A percentile compares a stretch with the other conserved stretches of the same genome.
These are phyloP conservation scores for Petrosia ficiformis DNA, from an alignment of 37 sponge, comb jelly and placozoan genomes.

Conservation along the genomic window DNA sequence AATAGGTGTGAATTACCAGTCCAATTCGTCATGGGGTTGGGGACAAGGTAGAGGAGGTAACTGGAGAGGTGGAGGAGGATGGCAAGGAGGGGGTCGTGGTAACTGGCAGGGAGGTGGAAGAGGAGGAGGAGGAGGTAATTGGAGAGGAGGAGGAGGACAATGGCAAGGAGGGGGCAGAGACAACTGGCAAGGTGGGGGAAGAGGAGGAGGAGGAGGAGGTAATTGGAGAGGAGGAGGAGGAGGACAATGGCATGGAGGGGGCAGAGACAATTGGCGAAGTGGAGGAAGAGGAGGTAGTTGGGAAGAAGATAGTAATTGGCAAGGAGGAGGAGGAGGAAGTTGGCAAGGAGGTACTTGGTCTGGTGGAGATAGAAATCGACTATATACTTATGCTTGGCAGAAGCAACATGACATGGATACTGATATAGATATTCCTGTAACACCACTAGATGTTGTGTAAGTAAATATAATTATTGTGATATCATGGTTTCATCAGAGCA, in stretches of 20 bases:
- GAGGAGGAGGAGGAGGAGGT: neutral
- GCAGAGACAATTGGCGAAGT: neutral
- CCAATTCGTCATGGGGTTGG: neutral
- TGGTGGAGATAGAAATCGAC: neutral
- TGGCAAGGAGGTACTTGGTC: neutral
- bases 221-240: neutral
- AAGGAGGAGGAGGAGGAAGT: neutral
- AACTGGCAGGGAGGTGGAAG: neutral
- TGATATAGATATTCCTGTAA: too few relatives aligned
- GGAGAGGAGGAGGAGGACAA: neutral
- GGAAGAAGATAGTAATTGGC: neutral
- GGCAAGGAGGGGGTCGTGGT: neutral
- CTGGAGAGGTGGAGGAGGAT: neutral
- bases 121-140: neutral
- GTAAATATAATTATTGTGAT: too few relatives aligned
- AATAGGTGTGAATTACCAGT: too few relatives aligned
- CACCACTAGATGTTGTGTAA: too few relatives aligned
- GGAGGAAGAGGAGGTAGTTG: conserved; percentile 5
- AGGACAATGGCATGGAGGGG: neutral
- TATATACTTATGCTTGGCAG: neutral
- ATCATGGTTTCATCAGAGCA: too few relatives aligned
- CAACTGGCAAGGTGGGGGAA: neutral
- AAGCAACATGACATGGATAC: too few relatives aligned
- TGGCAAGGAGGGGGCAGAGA: neutral
- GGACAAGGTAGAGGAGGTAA: neutral